Percentiles rank a stretch among this genome's conserved stretches.
Evolutionary conservation across 2,888 invertebrate species (phyloP).

Genomic region (Microctonus hyperodae): DNA sequence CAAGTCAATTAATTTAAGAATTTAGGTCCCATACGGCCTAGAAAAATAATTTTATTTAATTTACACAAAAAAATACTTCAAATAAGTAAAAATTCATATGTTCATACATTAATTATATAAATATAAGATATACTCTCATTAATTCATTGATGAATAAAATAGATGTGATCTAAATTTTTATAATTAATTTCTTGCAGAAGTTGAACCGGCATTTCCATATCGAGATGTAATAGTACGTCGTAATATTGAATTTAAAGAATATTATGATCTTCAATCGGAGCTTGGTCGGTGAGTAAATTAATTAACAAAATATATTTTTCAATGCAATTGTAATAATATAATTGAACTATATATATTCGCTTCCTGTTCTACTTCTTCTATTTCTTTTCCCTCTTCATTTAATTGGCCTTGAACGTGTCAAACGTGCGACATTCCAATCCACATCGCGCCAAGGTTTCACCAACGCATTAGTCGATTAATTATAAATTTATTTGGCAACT

Average conservation of each 20-base stretch:
- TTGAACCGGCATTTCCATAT: constrained; percentile 87
- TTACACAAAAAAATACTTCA: too few species aligned
- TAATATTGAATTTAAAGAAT: constrained; percentile 84
- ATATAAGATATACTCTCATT: background rate
- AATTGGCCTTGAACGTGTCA: background rate
- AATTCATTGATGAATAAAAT: background rate
- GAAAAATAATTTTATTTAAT: too few species aligned
- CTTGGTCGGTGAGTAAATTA: constrained; percentile 83
- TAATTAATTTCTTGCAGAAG: constrained; percentile 68
- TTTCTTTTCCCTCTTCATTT: background rate
- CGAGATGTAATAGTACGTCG: constrained; percentile 86
- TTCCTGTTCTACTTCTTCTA: background rate
- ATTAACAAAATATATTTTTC: background rate
- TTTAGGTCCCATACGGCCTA: too few species aligned
- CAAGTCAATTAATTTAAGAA: background rate
- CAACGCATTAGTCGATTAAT: constrained; percentile 42
- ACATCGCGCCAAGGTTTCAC: constrained; percentile 41
- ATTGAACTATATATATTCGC: background rate
- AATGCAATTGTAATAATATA: background rate
- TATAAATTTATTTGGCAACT: constrained; percentile 46
- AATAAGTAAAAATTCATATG: too few species aligned
- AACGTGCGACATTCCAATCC: background rate
- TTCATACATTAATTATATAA: too few species aligned
- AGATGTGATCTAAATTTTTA: background rate
- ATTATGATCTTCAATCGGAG: constrained; percentile 87